Conservation (phyloP, 2,113 vertebrate species). For the Ellobius talpinus region DNA sequence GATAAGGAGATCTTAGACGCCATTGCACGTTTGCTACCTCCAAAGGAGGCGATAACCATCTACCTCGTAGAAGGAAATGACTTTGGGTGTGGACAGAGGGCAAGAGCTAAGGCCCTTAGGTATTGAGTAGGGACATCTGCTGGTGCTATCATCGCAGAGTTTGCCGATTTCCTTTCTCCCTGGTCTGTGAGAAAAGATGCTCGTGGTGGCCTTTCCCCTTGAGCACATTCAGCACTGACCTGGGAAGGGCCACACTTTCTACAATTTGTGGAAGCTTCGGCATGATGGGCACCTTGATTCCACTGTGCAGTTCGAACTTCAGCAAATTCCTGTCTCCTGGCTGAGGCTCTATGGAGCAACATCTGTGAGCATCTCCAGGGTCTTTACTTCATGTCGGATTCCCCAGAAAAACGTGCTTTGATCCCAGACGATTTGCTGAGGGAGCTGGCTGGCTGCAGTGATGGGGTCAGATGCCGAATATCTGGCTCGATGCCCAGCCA, state of each 20-base stretch:
- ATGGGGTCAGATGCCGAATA: neutral
- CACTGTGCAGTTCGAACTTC: neutral
- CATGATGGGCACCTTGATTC: neutral
- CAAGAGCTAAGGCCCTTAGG: neutral
- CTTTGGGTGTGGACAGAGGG: neutral
- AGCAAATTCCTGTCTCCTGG: neutral
- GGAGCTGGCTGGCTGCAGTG: neutral
- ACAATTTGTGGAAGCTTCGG: neutral
- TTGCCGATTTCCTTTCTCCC: neutral
- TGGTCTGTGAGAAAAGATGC: neutral
- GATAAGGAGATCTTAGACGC: neutral
- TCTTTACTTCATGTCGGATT: neutral
- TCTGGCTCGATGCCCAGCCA: neutral
- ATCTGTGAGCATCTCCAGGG: neutral
- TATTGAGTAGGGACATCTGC: neutral
- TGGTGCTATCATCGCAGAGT: neutral
- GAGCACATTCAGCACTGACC: neutral
- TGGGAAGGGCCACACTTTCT: neutral
- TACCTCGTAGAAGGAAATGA: neutral
- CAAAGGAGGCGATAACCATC: neutral
- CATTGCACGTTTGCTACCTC: neutral
- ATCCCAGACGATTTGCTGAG: neutral
- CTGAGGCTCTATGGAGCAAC: neutral
- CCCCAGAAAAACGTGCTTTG: neutral
- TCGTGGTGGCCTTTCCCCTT: neutral